Evolutionary conservation across 1,140 invertebrate genomes (phyloP), one percentile per base, ranked within the genome.

Genomic region (Gonatopus flavifemur): DNA sequence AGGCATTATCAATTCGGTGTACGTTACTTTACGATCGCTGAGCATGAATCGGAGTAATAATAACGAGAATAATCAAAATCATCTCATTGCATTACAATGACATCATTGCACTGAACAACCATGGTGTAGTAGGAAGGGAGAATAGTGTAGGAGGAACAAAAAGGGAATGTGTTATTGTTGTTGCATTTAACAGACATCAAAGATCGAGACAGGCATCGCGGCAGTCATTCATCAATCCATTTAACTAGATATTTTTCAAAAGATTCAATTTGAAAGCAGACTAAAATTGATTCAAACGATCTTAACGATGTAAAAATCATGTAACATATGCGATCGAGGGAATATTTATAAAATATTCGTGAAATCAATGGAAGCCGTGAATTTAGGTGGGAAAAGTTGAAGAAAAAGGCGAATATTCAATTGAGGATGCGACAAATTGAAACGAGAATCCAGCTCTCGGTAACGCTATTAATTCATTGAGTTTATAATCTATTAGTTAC

Each of bases 401-500:
- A n/a, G n/a, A n/a, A n/a, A n/a, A n/a, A n/a, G n/a, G n/a, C n/a
- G n/a, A n/a, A n/a, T n/a, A n/a, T n/a, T n/a, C n/a, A n/a, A n/a
- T 19, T 0, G 12, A 37, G 15, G 21, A 18, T 15, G 8, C 12
- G 9, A 22, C 6, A n/a, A n/a, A n/a, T n/a, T n/a, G 35, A 30
- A 43, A 63, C 60, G 52, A 62, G 61, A 65, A 67, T 66, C 64
- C 51, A 38, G 44, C 39, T 6, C 52, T 48, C 52, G 60, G 57
- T 54, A 47, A 58, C 54, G 64, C 64, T 73, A 76, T 76, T 74
- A 76, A 76, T 76, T 76, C 69, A 77, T 73, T 67, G 66, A 72
- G 61, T 71, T 76, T 59, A 73, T 68, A 74, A 75, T 78, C 66
- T 76, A 76, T 77, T 76, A 75, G 70, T 70, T 73, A 69, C 64